A percentile compares a stretch with the other conserved stretches of the same genome.
Conservation (phyloP, 2,888 invertebrate genomes). For the Aphidoletes aphidimyza region DNA sequence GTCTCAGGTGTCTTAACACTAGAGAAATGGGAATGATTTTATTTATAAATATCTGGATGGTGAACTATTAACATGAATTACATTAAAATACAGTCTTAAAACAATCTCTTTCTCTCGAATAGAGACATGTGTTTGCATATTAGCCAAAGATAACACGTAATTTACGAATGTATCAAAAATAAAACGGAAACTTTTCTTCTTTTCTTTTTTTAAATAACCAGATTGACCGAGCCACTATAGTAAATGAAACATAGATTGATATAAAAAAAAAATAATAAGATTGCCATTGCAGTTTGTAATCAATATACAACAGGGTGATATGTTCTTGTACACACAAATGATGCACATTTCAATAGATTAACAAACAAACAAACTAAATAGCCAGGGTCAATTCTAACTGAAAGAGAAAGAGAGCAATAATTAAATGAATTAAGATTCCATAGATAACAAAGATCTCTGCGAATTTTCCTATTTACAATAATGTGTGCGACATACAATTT, state of each 20-base stretch:
- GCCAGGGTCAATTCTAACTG: conserved; percentile 44
- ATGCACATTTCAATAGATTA: conserved; percentile 16
- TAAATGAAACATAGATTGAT: neutral
- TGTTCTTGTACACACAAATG: conserved; percentile 11
- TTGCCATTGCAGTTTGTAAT: conserved; percentile 23
- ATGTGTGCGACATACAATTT: neutral
- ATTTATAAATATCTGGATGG: no score
- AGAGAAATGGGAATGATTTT: no score
- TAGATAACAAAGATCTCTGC: conserved; percentile 35
- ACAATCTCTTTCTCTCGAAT: neutral
- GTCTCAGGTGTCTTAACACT: no score
- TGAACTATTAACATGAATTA: no score
- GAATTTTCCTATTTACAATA: neutral
- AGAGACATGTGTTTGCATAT: conserved; percentile 12
- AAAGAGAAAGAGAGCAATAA: conserved; percentile 51
- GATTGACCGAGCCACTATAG: conserved; percentile 7
- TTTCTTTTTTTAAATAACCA: neutral
- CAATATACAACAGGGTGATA: conserved; percentile 11
- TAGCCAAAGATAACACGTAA: conserved; percentile 44
- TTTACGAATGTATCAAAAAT: conserved; percentile 16
- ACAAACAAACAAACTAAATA: neutral
- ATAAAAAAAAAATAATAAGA: neutral
- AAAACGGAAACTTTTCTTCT: neutral
- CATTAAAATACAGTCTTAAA: no score
- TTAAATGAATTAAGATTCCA: neutral